Evolutionary conservation across 2,888 invertebrate genomes (phyloP), one percentile per base, ranked within the genome.

Genomic region (Clepsis dumicolana): DNA sequence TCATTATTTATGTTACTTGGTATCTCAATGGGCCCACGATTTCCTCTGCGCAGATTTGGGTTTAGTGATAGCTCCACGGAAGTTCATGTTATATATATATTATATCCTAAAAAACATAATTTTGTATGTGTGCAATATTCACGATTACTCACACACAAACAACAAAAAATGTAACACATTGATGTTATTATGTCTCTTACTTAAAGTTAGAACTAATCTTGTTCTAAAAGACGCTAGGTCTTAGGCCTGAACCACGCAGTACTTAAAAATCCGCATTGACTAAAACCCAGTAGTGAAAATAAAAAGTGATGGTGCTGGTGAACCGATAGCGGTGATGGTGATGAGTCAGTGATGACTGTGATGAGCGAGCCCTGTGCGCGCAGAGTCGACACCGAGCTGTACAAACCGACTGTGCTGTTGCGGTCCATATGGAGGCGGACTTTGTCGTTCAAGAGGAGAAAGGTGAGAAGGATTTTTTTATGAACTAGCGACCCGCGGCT

Each of bases 401-500:
- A 84, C 77, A 89, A 87, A 71, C 87, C 91, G 0, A 77, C 82
- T 3, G 82, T 81, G 32, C 80, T 93, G 63, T 75, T 93, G 18
- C 80, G 91, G 63, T 81, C 90, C 70, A 82, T 93, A 89, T 93
- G 93, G 92, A 79, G 88, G 60, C 78, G 92, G 16, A 91, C 91
- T 2, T 72, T 91, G 18, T 90, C 91, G 0, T 89, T 90, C 86
- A 90, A 86, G 76, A 89, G 83, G 73, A 84, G 80, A 65, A 92
- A 91, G 91, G 93, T 93, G 75, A 86, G 84, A 74, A 7, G 16
- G 41, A 38, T 44, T n/a, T 44, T 5, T 16, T 4, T 4, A 16
- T n/a, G n/a, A n/a, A n/a, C n/a, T n/a, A n/a, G n/a, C n/a, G n/a
- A n/a, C n/a, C n/a, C n/a, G n/a, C n/a, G n/a, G n/a, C n/a, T n/a